Base-by-base conservation (phyloP, 2,113 vertebrate genomes). In the Lutjanus erythropterus region DNA sequence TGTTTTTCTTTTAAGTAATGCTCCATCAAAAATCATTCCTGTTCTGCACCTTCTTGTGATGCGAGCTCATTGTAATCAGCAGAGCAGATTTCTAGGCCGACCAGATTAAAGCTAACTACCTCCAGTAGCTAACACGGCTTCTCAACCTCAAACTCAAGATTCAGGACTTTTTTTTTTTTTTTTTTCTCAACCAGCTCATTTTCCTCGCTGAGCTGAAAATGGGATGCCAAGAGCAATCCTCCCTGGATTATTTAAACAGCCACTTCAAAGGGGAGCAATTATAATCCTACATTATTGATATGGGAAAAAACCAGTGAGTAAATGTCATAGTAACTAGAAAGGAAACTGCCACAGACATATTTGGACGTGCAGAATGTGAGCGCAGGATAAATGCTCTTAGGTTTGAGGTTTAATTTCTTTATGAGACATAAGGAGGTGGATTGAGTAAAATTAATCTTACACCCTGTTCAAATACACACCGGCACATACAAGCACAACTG, bases 201-300 rank as follows among this genome's bases (percentile, higher is more conserved):
- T 71, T 55, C 15, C 44, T 53, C 6, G 2, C 77, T 67, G 79
- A 89, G 85, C 83, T 42, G 68, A 86, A 91, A 89, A 90, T 84
- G 70, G 66, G 88, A 91, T 72, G 84, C 86, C 75, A 65, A 61
- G 64, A 91, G 85, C 78, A 89, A 90, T 80, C 88, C 87, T 83
- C 78, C 42, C 67, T 81, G 75, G 92, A 89, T 93, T 92, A 91
- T 86, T 89, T 82, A 84, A 90, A 78, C 78, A 86, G 61, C 74
- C 55, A 91, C 91, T 88, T 92, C 90, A 92, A 92, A 92, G 85
- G 72, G 23, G 62, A 64, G 59, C 87, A 87, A 83, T 90, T 88
- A 81, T 91, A 91, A 92, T 92, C 81, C 90, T 88, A 65, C 81
- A 90, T 91, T 89, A 92, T 91, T 89, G 81, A 92, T 85, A 90